A percentile compares a stretch with the other conserved stretches of the same genome.
Evolutionary conservation across 2,113 vertebrate genomes (phyloP).

Genomic region (Lophotis ruficrista): DNA sequence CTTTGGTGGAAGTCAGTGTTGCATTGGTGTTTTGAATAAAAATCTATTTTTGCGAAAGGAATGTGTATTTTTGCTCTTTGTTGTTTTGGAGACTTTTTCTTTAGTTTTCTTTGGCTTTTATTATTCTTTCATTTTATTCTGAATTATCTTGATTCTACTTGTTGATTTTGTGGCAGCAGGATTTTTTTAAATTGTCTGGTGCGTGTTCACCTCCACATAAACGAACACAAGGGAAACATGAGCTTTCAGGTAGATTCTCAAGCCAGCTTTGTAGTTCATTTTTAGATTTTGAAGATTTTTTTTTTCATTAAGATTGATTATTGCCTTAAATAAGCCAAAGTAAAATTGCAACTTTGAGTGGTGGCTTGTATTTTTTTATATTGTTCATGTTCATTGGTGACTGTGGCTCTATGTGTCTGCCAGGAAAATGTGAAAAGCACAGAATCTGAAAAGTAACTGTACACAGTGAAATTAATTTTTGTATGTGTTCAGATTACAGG

Average conservation of each 20-base stretch:
- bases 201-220: neutral
- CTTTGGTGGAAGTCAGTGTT: neutral
- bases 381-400: conserved; percentile 62
- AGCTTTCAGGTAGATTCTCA: neutral
- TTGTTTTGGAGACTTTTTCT: neutral
- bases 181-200: neutral
- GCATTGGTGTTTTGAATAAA: neutral
- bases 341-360: conserved; percentile 12
- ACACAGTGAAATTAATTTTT: conserved; percentile 66
- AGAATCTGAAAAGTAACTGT: conserved; percentile 60
- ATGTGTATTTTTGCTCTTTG: neutral
- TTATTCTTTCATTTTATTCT: neutral
- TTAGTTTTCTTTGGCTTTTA: neutral
- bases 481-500: conserved; percentile 26
- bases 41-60: neutral
- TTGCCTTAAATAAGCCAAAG: neutral
- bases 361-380: conserved; percentile 43
- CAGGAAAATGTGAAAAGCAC: conserved; percentile 65
- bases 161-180: neutral
- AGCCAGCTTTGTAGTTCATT: neutral
- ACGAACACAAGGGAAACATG: neutral
- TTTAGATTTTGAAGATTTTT: neutral
- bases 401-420: conserved; percentile 37
- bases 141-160: neutral
- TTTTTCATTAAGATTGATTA: conserved; percentile 39